Evolutionary conservation across 1,140 invertebrate species (phyloP).

Genomic region (Cardiocondyla obscurior): DNA sequence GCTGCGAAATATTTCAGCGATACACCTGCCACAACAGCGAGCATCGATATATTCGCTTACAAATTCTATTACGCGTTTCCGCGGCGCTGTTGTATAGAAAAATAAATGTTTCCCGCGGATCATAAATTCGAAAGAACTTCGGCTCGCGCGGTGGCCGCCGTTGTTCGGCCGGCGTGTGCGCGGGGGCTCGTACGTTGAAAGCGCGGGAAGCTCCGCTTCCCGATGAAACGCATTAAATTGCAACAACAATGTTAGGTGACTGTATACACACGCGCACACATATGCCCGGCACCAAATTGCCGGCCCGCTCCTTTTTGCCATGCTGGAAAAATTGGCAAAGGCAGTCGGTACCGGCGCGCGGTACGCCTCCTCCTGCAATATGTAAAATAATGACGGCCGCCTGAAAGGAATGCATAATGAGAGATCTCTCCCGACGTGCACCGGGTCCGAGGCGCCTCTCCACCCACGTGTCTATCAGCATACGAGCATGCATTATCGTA

Average conservation of each 20-base stretch:
- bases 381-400: conserved; percentile 76
- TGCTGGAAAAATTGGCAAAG: conserved; percentile 73
- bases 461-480: conserved; percentile 71
- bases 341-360: conserved; percentile 62
- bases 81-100: conserved; percentile 42
- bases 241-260: conserved; percentile 57
- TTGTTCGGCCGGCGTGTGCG: conserved; percentile 16
- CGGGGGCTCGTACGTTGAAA: conserved; percentile 23
- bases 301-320: conserved; percentile 72
- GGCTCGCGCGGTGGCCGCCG: background rate
- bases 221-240: conserved; percentile 60
- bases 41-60: conserved; percentile 41
- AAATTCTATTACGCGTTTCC: conserved; percentile 53
- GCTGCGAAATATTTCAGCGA: conserved; percentile 37
- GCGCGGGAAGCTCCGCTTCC: conserved; percentile 17
- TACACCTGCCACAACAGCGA: conserved; percentile 25
- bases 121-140: conserved; percentile 56
- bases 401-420: conserved; percentile 76
- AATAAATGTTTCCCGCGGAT: conserved; percentile 43
- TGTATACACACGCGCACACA: conserved; percentile 37
- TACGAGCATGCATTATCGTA: conserved; percentile 72
- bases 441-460: conserved; percentile 68
- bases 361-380: conserved; percentile 74
- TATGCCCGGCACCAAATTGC: conserved; percentile 64
- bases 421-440: conserved; percentile 68